Percentiles rank a stretch among this genome's conserved stretches.
These are phyloP conservation scores for Augiades crinisus DNA, from an alignment of 2,888 invertebrate genomes.

Conservation along the genomic window DNA sequence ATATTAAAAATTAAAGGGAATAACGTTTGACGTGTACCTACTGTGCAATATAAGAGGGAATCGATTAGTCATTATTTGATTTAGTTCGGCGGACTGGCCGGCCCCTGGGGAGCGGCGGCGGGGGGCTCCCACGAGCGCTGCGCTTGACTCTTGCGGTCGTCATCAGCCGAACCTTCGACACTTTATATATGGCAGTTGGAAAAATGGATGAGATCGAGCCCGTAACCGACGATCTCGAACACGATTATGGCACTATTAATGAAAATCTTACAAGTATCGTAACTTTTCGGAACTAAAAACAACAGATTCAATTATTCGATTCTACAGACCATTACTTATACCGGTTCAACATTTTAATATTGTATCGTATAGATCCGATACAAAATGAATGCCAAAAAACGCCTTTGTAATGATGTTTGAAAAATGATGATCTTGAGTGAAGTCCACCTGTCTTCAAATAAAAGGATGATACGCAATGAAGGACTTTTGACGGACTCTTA, in stretches of 20 bases:
- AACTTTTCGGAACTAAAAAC: not conserved
- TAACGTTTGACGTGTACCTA: slow-evolving; percentile 80
- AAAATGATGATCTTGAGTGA: slow-evolving; percentile 23
- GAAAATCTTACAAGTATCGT: slow-evolving; percentile 18
- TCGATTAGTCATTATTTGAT: slow-evolving; percentile 82
- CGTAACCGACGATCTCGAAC: slow-evolving; percentile 33
- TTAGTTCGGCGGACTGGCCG: slow-evolving; percentile 73
- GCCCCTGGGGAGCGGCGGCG: slow-evolving; percentile 68
- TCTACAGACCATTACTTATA: not conserved
- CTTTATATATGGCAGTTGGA: slow-evolving; percentile 64
- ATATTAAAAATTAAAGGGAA: slow-evolving; percentile 75
- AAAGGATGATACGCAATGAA: slow-evolving; percentile 22
- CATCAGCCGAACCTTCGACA: slow-evolving; percentile 75
- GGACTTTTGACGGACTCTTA: slow-evolving; percentile 28
- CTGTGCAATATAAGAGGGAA: slow-evolving; percentile 79
- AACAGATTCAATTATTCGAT: slow-evolving; percentile 9
- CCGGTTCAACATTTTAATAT: slow-evolving; percentile 12
- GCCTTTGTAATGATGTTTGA: slow-evolving; percentile 20
- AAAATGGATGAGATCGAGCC: slow-evolving; percentile 51
- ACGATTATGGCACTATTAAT: slow-evolving; percentile 26
- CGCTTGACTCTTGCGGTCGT: slow-evolving; percentile 59
- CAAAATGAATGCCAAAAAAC: slow-evolving; percentile 10
- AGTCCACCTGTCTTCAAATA: slow-evolving; percentile 24
- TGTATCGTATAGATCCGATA: slow-evolving; percentile 15
- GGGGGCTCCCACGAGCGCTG: slow-evolving; percentile 72